Evolutionary conservation across 2,797 vertebrate species (phyloP).

Genomic region (Sparidentex hasta): DNA sequence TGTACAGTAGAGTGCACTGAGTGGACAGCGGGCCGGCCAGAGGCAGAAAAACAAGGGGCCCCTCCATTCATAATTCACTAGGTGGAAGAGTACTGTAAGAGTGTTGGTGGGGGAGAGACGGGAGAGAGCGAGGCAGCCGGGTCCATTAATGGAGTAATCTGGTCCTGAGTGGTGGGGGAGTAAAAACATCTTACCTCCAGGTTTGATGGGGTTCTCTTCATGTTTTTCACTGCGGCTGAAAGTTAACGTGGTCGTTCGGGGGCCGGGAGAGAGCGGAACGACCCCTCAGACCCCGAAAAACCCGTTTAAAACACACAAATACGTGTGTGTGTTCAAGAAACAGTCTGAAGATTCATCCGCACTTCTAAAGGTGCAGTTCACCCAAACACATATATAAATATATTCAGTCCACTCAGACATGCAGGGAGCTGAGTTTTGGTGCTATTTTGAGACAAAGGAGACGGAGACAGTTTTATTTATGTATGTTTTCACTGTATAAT

Average conservation of each 20-base stretch:
- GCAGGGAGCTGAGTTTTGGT: too few species aligned
- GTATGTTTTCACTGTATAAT: too few species aligned
- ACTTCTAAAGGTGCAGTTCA: not conserved
- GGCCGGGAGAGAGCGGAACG: not conserved
- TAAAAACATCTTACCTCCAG: constrained; percentile 63
- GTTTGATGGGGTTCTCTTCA: constrained; percentile 50
- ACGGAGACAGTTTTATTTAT: not conserved
- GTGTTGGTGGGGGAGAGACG: constrained; percentile 48
- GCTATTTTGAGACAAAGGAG: not conserved
- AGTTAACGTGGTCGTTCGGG: constrained; percentile 10
- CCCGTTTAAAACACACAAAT: not conserved
- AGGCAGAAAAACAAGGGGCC: constrained; percentile 81
- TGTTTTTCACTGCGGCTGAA: constrained; percentile 40
- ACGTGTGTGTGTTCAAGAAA: not conserved
- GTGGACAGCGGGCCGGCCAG: constrained; percentile 75
- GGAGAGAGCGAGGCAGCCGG: constrained; percentile 35
- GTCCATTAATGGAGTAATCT: constrained; percentile 83
- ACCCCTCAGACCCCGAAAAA: constrained; percentile 8
- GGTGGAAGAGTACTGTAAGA: constrained; percentile 77
- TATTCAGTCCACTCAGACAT: not conserved
- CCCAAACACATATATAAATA: not conserved
- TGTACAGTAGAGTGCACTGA: constrained; percentile 80
- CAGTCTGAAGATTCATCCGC: too few species aligned
- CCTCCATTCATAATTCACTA: constrained; percentile 87
- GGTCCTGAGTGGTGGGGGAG: constrained; percentile 65